Conservation (phyloP, 2,888 invertebrate species). For the Malachius bipustulatus region DNA sequence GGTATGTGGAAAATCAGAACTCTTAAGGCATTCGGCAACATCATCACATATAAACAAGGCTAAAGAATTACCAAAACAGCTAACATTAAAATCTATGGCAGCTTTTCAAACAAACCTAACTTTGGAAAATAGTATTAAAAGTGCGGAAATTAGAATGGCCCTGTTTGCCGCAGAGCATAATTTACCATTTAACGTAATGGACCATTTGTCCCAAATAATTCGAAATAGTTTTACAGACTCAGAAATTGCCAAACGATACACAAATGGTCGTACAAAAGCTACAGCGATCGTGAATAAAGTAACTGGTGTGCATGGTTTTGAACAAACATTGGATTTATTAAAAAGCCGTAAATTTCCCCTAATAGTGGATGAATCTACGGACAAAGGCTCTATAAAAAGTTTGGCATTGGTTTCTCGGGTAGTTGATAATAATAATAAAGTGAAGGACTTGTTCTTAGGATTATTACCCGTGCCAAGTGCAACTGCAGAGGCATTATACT, state of each 20-base stretch:
- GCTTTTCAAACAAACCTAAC: conserved; percentile 8
- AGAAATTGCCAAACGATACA: conserved; percentile 18
- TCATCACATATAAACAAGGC: conserved; percentile 9
- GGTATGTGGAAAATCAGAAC: conserved; percentile 14
- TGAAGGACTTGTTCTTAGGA: conserved; percentile 17
- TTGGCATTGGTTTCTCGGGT: conserved; percentile 21
- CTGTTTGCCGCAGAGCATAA: conserved; percentile 15
- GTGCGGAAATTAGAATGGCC: conserved; percentile 12
- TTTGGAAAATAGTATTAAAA: conserved; percentile 11
- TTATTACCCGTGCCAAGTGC: conserved; percentile 19
- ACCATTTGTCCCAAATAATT: conserved; percentile 18
- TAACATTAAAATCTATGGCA: conserved; percentile 12
- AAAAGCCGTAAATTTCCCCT: conserved; percentile 16
- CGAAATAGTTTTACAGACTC: conserved; percentile 17
- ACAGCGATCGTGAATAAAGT: conserved; percentile 19
- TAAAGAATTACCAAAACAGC: conserved; percentile 8
- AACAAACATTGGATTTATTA: conserved; percentile 15
- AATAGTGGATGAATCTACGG: conserved; percentile 24
- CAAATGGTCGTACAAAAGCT: conserved; percentile 17
- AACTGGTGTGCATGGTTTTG: conserved; percentile 14
- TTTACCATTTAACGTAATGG: conserved; percentile 18
- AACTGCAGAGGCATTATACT: conserved; percentile 18
- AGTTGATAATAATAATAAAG: conserved; percentile 6
- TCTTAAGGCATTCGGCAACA: conserved; percentile 11
- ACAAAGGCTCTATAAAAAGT: conserved; percentile 21